phyloP scores from a whole-genome alignment of 2,113 vertebrate species.

The human region GRCh38 chr6:48545501-48546000 shows the following conservation, averaged over 20 bases:
- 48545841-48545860: neutral
- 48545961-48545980: neutral
- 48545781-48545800: neutral
- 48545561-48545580: neutral
- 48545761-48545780: neutral
- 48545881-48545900: neutral
- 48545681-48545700: neutral
- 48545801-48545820: neutral
- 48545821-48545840: neutral
- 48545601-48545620: neutral
- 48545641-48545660: neutral
- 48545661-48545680: neutral
- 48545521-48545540: neutral
- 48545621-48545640: neutral
- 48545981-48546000: neutral
- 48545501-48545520: neutral
- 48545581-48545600: neutral
- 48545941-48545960: slow-evolving; percentile 20
- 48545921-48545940: neutral
- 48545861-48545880: neutral
- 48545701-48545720: neutral
- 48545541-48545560: slow-evolving; percentile 22
- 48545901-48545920: neutral
- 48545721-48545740: neutral
- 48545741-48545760: neutral